Evolutionary conservation across 64 coral and sea anemone species (phyloP).

Genomic region (Porites australiensis): DNA sequence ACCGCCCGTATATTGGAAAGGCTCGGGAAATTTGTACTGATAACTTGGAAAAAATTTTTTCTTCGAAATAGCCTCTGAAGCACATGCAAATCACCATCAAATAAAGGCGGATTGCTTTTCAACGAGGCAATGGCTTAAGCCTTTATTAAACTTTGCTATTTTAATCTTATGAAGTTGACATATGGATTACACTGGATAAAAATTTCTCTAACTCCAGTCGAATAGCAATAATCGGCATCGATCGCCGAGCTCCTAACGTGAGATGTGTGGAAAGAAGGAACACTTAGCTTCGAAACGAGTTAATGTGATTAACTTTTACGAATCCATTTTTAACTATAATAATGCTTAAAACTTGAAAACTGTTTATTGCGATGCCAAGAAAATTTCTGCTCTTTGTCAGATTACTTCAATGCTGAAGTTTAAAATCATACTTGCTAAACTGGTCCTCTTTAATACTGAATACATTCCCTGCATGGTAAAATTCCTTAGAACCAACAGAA

Average conservation of each 20-base stretch:
- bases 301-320: not conserved
- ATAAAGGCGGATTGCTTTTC: not conserved
- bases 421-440: not conserved
- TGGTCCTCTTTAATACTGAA: not conserved
- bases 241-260: too few relatives aligned
- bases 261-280: not conserved
- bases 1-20: not conserved
- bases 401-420: not conserved
- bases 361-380: not conserved
- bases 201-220: not conserved
- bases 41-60: not conserved
- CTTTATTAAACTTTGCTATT: conserved; percentile 28
- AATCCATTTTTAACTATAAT: conserved; percentile 1
- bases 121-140: not conserved
- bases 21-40: not conserved
- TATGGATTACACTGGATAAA: not conserved
- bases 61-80: not conserved
- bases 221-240: too few relatives aligned
- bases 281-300: not conserved
- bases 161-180: conserved; percentile 22
- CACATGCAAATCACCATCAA: not conserved
- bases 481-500: not conserved
- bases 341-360: too few relatives aligned
- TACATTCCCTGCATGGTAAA: not conserved
- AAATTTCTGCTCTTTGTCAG: not conserved